These are phyloP conservation scores for Pandion haliaetus DNA, from an alignment of 2,113 vertebrate species.

Conservation along the genomic window DNA sequence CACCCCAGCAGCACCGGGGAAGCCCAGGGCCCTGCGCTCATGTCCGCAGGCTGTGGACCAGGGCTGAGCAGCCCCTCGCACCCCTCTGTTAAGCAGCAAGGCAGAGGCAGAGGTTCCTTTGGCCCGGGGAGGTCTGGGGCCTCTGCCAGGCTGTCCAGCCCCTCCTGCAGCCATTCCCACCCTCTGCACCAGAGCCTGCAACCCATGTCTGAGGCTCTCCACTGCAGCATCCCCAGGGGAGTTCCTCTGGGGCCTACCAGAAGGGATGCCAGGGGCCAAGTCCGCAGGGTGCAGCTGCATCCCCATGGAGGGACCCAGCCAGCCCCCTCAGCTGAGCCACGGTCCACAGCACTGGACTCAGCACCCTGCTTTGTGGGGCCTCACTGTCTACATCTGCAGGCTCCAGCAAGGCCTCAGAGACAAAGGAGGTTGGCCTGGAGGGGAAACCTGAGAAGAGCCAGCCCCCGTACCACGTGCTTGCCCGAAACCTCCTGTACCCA, in stretches of 20 bases:
- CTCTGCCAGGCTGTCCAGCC: background rate
- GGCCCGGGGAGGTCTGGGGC: background rate
- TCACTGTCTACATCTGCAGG: slow-evolving; percentile 3
- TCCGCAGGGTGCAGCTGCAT: background rate
- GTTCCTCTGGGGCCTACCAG: background rate
- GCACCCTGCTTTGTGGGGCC: background rate
- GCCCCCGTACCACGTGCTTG: slow-evolving; percentile 69
- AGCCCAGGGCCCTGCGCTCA: rapidly evolving
- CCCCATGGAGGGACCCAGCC: background rate
- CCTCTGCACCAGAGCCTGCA: background rate
- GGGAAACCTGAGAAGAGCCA: background rate
- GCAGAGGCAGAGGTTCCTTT: background rate
- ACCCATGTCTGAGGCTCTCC: background rate
- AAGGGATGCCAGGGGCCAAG: background rate
- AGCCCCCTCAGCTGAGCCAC: background rate
- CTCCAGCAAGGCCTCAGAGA: background rate
- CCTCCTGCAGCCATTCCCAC: background rate
- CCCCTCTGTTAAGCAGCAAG: background rate
- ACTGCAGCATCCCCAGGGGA: background rate
- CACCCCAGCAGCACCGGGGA: rapidly evolving
- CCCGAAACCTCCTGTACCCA: slow-evolving; percentile 83
- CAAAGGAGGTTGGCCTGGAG: background rate
- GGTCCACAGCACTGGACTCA: background rate
- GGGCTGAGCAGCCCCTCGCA: background rate
- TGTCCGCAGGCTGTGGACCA: rapidly evolving